Percentiles rank a stretch among this genome's conserved stretches.
phyloP scores from a whole-genome alignment of 2,797 vertebrate species.

The Meriones psammophilus region DNA sequence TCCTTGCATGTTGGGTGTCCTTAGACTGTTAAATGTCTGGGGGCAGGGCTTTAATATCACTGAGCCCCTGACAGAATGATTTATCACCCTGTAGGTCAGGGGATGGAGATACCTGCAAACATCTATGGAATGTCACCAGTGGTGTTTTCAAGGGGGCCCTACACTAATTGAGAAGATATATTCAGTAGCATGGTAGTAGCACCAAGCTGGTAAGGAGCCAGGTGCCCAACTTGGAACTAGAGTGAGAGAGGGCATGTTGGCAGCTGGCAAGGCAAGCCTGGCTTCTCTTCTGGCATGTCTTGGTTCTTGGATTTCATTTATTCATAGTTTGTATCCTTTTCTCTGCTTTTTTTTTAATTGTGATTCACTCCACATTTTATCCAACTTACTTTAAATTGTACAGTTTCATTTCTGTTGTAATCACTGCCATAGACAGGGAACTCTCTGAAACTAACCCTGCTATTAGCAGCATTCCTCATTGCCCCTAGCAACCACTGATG shows the following conservation, averaged over 20 bases:
- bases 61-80: background rate
- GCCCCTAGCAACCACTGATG: background rate
- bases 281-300: background rate
- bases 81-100: background rate
- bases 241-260: background rate
- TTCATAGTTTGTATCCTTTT: background rate
- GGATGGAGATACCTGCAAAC: constrained; percentile 14
- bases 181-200: background rate
- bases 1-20: background rate
- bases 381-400: background rate
- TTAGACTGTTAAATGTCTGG: background rate
- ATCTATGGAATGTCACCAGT: constrained; percentile 49
- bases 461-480: background rate
- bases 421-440: background rate
- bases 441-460: background rate
- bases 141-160: constrained; percentile 35
- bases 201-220: background rate
- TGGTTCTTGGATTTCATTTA: background rate
- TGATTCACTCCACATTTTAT: background rate
- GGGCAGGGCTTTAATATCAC: background rate
- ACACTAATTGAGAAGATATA: background rate
- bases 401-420: background rate
- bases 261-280: background rate
- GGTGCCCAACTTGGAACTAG: background rate
- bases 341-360: background rate